Base-by-base conservation (phyloP, 2,797 vertebrate genomes). In the Passerculus sandwichensis region DNA sequence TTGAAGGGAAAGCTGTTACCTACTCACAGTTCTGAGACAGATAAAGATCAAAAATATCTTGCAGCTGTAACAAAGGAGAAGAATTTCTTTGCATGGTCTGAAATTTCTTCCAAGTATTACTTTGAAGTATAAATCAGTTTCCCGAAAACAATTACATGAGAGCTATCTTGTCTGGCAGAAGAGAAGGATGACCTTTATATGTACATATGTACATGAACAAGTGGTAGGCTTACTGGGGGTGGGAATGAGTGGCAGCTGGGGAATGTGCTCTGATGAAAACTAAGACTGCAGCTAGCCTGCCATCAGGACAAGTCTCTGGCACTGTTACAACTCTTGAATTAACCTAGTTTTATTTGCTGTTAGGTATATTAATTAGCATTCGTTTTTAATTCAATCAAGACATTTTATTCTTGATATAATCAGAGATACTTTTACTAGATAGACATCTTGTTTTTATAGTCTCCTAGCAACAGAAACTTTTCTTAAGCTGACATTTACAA, bases 391-490 rank as follows among this genome's bases (percentile, higher is more conserved):
- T 92, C 76, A 86, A 84, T 72, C 62, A 71, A 84, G 32, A 40
- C 5, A 56, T 89, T 84, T 95, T 93, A 40, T 78, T 87, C 56
- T 80, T 74, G 34, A 48, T 80, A 32, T 17, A 65, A 71, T 25
- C 57, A 71, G 30, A 92, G 74, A 57, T 90, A 66, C 42, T 73
- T 94, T 67, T 90, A 65, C 45, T 82, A 70, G 14, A n/a, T 34
- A 76, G 62, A 20, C 1, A 19, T 94, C 32, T 77, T 82, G 51
- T 87, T 94, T 26, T 66, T 80, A 64, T 5, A 34, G 88, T 95
- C 64, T 87, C 86, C 65, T 93, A 92, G 93, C 84, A 96, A 94
- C 81, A 87, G 38, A 74, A 79, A 91, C 59, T 79, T 94, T 78
- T 79, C 62, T 75, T 91, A 61, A 90, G 36, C 71, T 89, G 88